A percentile compares a stretch with the other conserved stretches of the same genome.
phyloP scores from a whole-genome alignment of 2,113 vertebrate genomes.

The Cacatua alba region DNA sequence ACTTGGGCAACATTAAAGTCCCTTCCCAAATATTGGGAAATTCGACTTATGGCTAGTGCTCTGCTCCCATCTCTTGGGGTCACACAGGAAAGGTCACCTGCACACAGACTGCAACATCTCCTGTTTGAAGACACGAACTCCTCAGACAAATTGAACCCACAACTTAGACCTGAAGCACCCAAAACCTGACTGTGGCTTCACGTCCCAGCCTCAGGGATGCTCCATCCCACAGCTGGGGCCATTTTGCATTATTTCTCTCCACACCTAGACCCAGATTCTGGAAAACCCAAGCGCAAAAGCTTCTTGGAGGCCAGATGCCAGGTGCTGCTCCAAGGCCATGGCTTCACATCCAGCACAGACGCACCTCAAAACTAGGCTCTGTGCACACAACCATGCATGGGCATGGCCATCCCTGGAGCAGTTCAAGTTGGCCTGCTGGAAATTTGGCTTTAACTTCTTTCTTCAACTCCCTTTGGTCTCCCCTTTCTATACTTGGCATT shows the following conservation, averaged over 20 bases:
- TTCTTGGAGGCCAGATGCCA: not conserved
- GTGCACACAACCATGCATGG: rapidly evolving
- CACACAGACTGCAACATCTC: not conserved
- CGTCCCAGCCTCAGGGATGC: not conserved
- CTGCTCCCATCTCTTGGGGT: not conserved
- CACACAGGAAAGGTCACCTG: not conserved
- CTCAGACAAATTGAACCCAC: not conserved
- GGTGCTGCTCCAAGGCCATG: not conserved
- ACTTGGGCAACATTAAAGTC: constrained; percentile 22
- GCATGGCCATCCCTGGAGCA: rapidly evolving
- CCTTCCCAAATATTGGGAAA: constrained; percentile 66
- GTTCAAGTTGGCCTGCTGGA: not conserved
- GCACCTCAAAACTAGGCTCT: not conserved
- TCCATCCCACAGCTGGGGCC: not conserved
- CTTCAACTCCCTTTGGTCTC: not conserved
- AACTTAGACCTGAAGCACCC: not conserved
- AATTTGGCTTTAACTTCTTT: not conserved
- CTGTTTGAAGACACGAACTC: not conserved
- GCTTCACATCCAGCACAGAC: not conserved
- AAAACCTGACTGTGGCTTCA: not conserved
- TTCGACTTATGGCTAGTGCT: not conserved
- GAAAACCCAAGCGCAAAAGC: not conserved
- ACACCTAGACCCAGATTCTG: not conserved
- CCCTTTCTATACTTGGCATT: not conserved
- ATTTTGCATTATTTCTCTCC: not conserved